Evolutionary conservation across 2,888 invertebrate species (phyloP), one percentile per base, ranked within the genome.

Genomic region (Drosophila pseudotakahashii): DNA sequence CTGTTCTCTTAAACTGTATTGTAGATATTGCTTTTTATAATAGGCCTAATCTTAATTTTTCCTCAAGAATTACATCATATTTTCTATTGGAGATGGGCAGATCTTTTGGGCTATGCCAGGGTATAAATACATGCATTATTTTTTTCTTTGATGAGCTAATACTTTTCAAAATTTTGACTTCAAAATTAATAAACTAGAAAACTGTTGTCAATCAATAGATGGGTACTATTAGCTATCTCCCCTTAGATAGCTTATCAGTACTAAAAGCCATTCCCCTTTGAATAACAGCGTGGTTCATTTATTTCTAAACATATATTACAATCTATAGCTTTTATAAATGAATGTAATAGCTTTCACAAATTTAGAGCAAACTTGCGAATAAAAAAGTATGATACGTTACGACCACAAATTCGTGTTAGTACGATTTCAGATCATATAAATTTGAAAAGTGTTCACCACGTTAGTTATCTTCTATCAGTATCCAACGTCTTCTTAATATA

Each of bases 201-300:
- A 44, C 26, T 4, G 26, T 45, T 30, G 26, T 42, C 42, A 45
- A n/a, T 9, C n/a, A 26, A 26, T 45, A 7, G 26, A 26, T 26
- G 26, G 4, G 26, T n/a, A n/a, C 9, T 45, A n/a, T n/a, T 45
- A n/a, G 9, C 26, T 45, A 45, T 45, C 26, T 26, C 26, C 26
- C 45, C 26, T 9, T 45, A 26, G 45, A 45, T 45, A 26, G 26
- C 23, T 26, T 45, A 45, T 45, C 45, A 45, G 45, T 26, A 9
- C 13, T 9, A 2, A 9, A 9, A 26, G 7, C 26, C n/a, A 2
- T 9, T 16, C 16, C 4, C 10, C 2, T 45, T 26, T 26, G 3
- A 44, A 44, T n/a, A 45, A 7, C 7, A 26, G 9, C 1, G 7
- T n/a, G n/a, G 7, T 9, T 42, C 7, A 23, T 19, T 23, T 26